phyloP scores from a whole-genome alignment of 2,888 invertebrate genomes.

The Dryadula phaetusa region DNA sequence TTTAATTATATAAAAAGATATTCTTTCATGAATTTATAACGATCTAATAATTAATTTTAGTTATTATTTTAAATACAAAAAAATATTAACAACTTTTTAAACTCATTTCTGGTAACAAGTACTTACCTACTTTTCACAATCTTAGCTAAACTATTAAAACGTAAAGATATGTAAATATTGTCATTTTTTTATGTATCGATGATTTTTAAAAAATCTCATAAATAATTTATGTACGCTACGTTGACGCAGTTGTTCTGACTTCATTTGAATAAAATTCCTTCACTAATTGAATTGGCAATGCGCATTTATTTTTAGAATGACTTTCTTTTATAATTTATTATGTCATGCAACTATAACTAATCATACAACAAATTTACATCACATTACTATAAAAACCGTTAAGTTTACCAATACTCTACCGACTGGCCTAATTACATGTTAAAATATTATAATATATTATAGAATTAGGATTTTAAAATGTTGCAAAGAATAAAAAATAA shows the following conservation, averaged over 20 bases:
- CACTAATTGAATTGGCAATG: slow-evolving; percentile 14
- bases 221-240: background rate
- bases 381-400: background rate
- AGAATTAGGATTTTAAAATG: too few relatives aligned
- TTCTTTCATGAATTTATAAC: too few relatives aligned
- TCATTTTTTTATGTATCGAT: background rate
- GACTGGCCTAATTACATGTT: background rate
- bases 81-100: too few relatives aligned
- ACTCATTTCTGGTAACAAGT: too few relatives aligned
- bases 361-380: background rate
- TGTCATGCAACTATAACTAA: slow-evolving; percentile 15
- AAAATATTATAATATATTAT: background rate
- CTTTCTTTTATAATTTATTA: slow-evolving; percentile 12
- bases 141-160: too few relatives aligned
- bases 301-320: slow-evolving; percentile 1
- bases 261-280: slow-evolving; percentile 6
- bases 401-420: background rate
- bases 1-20: too few relatives aligned
- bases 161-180: too few relatives aligned
- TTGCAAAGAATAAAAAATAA: too few relatives aligned
- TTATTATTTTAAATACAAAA: too few relatives aligned
- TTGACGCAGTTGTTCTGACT: background rate
- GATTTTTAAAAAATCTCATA: background rate
- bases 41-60: too few relatives aligned
- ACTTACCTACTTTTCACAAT: too few relatives aligned